phyloP scores from a whole-genome alignment of 2,113 vertebrate genomes.

The Casuarius casuarius region DNA sequence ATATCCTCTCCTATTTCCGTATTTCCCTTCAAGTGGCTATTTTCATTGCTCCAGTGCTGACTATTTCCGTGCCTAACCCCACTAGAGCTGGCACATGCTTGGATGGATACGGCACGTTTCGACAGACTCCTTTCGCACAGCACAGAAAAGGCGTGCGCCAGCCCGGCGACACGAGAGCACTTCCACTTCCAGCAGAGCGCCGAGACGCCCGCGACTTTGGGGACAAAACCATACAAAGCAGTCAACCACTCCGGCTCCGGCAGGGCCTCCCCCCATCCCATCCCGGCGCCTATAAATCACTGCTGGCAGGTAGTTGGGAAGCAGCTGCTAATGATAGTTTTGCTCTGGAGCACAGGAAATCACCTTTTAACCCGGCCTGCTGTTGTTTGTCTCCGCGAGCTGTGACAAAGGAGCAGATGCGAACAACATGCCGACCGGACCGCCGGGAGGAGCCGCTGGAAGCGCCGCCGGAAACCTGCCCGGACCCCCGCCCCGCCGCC shows the following conservation, averaged over 20 bases:
- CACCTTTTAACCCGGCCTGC: conserved; percentile 93
- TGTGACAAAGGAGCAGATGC: conserved; percentile 82
- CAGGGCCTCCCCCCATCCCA: neutral
- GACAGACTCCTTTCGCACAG: rapidly evolving
- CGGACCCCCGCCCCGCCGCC: neutral
- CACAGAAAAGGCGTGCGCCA: neutral
- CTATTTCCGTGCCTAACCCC: neutral
- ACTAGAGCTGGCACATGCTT: neutral
- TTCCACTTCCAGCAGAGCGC: neutral
- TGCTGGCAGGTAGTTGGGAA: conserved; percentile 92
- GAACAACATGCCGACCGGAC: conserved; percentile 71
- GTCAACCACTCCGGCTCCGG: conserved; percentile 22
- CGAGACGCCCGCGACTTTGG: neutral
- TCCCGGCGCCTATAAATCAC: conserved; percentile 86
- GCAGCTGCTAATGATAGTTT: conserved; percentile 91
- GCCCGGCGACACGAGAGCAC: neutral
- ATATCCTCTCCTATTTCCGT: neutral
- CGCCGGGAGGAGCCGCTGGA: conserved; percentile 52
- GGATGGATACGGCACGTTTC: neutral
- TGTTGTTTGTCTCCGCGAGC: conserved; percentile 85
- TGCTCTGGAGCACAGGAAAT: conserved; percentile 88
- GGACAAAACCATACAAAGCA: neutral
- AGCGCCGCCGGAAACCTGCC: conserved; percentile 68
- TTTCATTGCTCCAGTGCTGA: neutral
- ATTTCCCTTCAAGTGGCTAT: neutral